A percentile compares a stretch with the other conserved stretches of the same genome.
These are phyloP conservation scores for Hephaestus fuliginosus DNA, from an alignment of 2,797 vertebrate species.

Conservation along the genomic window DNA sequence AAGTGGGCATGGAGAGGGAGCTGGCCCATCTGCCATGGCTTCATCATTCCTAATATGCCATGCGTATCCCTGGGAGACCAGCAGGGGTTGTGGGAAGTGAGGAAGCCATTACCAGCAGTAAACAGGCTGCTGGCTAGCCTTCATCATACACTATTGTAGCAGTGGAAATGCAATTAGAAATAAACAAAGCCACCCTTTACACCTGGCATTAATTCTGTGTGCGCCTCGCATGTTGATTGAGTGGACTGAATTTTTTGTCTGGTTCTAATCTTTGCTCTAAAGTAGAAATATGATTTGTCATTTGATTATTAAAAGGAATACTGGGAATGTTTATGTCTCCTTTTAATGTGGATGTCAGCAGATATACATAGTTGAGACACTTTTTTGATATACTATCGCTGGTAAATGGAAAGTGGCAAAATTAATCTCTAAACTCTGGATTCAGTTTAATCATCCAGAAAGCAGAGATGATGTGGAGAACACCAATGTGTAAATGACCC, in stretches of 20 bases:
- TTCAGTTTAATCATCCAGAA: neutral
- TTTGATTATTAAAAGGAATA: constrained; percentile 8
- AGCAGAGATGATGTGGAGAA: neutral
- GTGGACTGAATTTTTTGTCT: constrained; percentile 13
- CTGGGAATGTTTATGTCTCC: constrained; percentile 12
- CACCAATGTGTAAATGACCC: neutral
- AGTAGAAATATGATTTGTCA: neutral
- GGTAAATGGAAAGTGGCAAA: neutral
- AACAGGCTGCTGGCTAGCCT: constrained; percentile 47
- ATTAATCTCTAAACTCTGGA: neutral
- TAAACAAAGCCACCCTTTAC: constrained; percentile 44
- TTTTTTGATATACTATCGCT: neutral
- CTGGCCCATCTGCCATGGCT: constrained; percentile 70
- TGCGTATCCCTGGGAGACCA: constrained; percentile 65
- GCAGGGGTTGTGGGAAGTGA: constrained; percentile 68
- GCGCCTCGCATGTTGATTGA: neutral
- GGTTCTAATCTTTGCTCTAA: neutral
- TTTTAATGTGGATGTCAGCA: neutral
- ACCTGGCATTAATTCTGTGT: constrained; percentile 14
- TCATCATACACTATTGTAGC: constrained; percentile 22
- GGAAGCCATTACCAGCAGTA: constrained; percentile 60
- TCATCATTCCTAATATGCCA: constrained; percentile 58
- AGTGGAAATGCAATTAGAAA: constrained; percentile 36
- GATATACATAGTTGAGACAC: neutral
- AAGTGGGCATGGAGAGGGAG: constrained; percentile 58